Evolutionary conservation across 2,888 invertebrate genomes (phyloP).

Genomic region (Pyrrhia umbra): DNA sequence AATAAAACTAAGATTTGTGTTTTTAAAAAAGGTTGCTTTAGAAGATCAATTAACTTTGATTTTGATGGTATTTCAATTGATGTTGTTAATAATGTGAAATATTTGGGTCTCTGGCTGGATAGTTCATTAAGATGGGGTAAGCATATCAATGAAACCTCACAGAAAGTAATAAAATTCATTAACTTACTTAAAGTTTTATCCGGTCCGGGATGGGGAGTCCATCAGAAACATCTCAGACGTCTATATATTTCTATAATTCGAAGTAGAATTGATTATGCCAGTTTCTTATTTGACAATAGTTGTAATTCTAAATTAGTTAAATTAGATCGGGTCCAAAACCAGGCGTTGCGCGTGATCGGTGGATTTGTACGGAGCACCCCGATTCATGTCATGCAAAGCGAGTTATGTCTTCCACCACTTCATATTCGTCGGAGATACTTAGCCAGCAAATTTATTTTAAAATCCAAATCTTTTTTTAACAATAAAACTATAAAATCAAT

Average conservation of each 20-base stretch:
- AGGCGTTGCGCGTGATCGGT: not conserved
- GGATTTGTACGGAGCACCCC: constrained; percentile 9
- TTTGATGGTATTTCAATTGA: not conserved
- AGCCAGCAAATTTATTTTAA: not conserved
- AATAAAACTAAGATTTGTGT: no score
- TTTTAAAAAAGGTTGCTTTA: not conserved
- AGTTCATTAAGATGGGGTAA: not conserved
- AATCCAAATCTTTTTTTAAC: not conserved
- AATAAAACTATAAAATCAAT: not conserved
- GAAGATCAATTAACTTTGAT: not conserved
- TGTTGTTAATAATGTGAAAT: not conserved
- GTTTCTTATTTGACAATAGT: constrained; percentile 8
- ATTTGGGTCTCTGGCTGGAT: not conserved
- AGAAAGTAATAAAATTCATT: not conserved
- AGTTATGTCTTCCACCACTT: not conserved
- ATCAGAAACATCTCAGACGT: constrained; percentile 3
- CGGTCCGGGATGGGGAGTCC: constrained; percentile 2
- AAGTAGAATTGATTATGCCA: constrained; percentile 7
- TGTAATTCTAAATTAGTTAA: not conserved
- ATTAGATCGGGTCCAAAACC: not conserved
- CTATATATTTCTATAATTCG: constrained; percentile 7
- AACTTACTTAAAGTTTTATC: constrained; percentile 2
- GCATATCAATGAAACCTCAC: not conserved
- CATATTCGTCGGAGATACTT: not conserved
- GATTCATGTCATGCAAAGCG: constrained; percentile 2